Evolutionary conservation across 2,888 invertebrate genomes (phyloP).

Genomic region (Tenthredo mesomela): DNA sequence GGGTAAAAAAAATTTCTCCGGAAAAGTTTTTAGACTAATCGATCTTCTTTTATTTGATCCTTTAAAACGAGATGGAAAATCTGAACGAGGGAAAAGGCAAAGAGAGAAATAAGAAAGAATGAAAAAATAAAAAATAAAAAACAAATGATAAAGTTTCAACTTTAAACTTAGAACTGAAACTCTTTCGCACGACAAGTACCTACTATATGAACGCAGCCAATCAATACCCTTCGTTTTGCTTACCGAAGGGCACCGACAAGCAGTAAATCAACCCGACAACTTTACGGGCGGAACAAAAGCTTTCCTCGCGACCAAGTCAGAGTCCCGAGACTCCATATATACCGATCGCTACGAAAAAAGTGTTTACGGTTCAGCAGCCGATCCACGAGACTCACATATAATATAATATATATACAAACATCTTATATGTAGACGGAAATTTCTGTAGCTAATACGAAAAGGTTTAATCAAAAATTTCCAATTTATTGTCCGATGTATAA

Average conservation of each 20-base stretch:
- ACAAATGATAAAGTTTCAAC: slow-evolving; percentile 20
- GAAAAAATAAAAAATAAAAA: neutral
- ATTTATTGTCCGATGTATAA: neutral
- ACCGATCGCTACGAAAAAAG: neutral
- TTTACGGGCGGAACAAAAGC: slow-evolving; percentile 52
- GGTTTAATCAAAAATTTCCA: neutral
- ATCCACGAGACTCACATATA: neutral
- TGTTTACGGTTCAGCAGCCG: slow-evolving; percentile 1
- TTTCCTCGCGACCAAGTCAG: slow-evolving; percentile 4
- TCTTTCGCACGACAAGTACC: slow-evolving; percentile 7
- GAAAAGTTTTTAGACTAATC: slow-evolving; percentile 15
- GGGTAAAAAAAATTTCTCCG: neutral
- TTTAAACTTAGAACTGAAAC: neutral
- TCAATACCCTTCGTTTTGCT: slow-evolving; percentile 51
- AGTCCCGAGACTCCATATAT: neutral
- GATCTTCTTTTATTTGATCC: slow-evolving; percentile 31
- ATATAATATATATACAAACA: too few species aligned
- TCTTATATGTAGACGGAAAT: neutral
- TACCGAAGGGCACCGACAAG: slow-evolving; percentile 49
- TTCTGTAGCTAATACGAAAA: neutral
- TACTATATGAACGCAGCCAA: slow-evolving; percentile 33
- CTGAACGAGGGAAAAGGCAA: neutral
- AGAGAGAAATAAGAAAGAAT: neutral
- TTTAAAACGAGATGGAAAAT: slow-evolving; percentile 16
- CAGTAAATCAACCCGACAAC: slow-evolving; percentile 53